Evolutionary conservation across 2,888 invertebrate species (phyloP).

Genomic region (Mylabris sibirica): DNA sequence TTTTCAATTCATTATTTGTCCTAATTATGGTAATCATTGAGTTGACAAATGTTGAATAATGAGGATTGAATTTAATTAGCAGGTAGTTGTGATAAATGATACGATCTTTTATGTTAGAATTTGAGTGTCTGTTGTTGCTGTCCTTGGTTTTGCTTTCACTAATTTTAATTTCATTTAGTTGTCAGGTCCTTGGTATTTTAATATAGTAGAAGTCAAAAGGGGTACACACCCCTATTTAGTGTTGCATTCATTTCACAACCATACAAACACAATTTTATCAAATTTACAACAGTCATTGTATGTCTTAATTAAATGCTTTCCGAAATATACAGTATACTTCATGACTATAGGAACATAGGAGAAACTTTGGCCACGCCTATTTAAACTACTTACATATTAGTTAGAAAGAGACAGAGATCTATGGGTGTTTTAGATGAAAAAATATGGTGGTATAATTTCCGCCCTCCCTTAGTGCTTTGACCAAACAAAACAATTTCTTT

Average conservation of each 20-base stretch:
- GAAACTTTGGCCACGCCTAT: no score
- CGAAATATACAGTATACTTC: no score
- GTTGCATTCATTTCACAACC: constrained; percentile 31
- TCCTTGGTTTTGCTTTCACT: constrained; percentile 26
- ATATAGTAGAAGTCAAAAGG: constrained; percentile 24
- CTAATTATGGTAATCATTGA: background rate
- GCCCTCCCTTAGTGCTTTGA: no score
- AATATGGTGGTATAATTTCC: no score
- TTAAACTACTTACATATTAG: no score
- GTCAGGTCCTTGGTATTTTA: constrained; percentile 20
- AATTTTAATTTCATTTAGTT: constrained; percentile 32
- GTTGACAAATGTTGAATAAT: constrained; percentile 7
- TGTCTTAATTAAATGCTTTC: constrained; percentile 33
- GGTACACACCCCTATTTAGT: constrained; percentile 30
- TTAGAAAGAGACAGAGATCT: no score
- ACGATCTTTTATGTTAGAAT: constrained; percentile 25
- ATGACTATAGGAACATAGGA: no score
- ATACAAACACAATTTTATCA: constrained; percentile 34
- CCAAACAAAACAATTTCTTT: no score
- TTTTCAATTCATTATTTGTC: background rate
- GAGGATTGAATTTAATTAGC: constrained; percentile 27
- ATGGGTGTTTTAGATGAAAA: no score
- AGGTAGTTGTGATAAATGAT: constrained; percentile 33
- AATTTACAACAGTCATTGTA: constrained; percentile 34
- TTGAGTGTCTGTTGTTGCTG: constrained; percentile 10